Evolutionary conservation across 2,888 invertebrate species (phyloP).

Genomic region (Trichogramma evanescens): DNA sequence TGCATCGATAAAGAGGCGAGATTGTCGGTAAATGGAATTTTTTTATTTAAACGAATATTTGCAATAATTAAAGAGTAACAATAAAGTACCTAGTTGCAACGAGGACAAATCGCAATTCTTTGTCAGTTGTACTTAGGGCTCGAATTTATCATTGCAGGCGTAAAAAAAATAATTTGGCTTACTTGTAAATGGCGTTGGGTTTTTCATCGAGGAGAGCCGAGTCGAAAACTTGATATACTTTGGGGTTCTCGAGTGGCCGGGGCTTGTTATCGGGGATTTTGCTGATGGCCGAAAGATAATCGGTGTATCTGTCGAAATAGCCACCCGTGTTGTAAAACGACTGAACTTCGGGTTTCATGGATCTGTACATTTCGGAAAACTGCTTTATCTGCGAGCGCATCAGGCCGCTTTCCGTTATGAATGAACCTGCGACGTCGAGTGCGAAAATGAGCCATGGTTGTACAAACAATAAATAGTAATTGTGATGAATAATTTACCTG

Average conservation of each 20-base stretch:
- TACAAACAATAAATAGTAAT: background rate
- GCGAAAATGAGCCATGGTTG: background rate
- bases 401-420: conserved; percentile 63
- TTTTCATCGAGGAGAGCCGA: conserved; percentile 55
- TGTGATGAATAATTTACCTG: conserved; percentile 51
- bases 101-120: no score
- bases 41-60: no score
- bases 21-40: no score
- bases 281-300: conserved; percentile 52
- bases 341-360: conserved; percentile 58
- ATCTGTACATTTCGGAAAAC: conserved; percentile 59
- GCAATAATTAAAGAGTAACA: no score
- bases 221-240: conserved; percentile 57
- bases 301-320: conserved; percentile 59
- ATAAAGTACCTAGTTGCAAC: no score
- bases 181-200: conserved; percentile 60
- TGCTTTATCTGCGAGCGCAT: conserved; percentile 57
- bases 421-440: conserved; percentile 54
- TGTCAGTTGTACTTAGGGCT: no score
- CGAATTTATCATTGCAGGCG: no score
- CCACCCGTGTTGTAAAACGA: conserved; percentile 53
- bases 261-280: conserved; percentile 45
- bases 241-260: conserved; percentile 50
- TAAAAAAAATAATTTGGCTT: conserved; percentile 28
- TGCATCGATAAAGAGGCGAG: no score